A percentile compares a stretch with the other conserved stretches of the same genome.
Evolutionary conservation across 2,888 invertebrate species (phyloP).

Genomic region (Pherbina coryleti): DNA sequence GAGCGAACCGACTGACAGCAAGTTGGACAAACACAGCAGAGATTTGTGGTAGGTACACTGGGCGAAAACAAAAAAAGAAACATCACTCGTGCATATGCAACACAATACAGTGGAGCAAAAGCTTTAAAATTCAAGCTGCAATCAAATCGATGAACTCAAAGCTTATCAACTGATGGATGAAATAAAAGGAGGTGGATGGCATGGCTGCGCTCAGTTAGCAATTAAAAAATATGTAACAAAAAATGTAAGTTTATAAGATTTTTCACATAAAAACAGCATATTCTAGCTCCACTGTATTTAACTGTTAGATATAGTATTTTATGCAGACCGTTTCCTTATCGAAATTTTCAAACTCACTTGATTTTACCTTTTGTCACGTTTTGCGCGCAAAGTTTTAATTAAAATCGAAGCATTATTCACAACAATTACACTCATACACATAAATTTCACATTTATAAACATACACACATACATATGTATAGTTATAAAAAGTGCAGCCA

Average conservation of each 20-base stretch:
- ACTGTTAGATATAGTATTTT: background rate
- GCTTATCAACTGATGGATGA: too few species aligned
- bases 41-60: too few species aligned
- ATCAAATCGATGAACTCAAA: too few species aligned
- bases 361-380: conserved; percentile 22
- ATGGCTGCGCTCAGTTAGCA: too few species aligned
- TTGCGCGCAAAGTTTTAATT: conserved; percentile 6
- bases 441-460: too few species aligned
- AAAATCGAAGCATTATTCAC: background rate
- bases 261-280: background rate
- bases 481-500: background rate
- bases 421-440: background rate
- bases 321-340: background rate
- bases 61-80: too few species aligned
- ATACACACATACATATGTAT: background rate
- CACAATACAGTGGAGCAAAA: background rate
- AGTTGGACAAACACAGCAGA: background rate
- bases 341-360: background rate
- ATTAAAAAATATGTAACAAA: background rate
- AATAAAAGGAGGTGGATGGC: too few species aligned
- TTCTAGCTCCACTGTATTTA: background rate
- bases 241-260: background rate
- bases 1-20: background rate
- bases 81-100: too few species aligned
- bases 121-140: background rate